Conservation (phyloP, 2,888 invertebrate genomes). For the Hymenopus coronatus region DNA sequence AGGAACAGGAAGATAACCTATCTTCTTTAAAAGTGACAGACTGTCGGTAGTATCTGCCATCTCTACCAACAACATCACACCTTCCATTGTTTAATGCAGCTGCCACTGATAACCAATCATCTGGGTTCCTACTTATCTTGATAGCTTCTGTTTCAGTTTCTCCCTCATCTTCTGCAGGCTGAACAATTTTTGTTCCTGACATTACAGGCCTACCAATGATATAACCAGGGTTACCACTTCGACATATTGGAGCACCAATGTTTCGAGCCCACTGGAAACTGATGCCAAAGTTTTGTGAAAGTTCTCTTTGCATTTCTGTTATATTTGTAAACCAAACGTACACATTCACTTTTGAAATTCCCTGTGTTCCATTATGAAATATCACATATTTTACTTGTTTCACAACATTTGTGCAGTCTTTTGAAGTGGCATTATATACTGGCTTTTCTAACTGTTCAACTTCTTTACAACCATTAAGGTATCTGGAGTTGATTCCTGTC, state of each 20-base stretch:
- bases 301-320: constrained; percentile 28
- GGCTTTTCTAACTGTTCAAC: constrained; percentile 5
- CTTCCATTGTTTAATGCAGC: constrained; percentile 39
- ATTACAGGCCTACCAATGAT: constrained; percentile 61
- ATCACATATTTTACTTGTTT: constrained; percentile 45
- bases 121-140: constrained; percentile 31
- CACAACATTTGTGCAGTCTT: constrained; percentile 45
- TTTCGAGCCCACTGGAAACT: constrained; percentile 34
- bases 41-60: constrained; percentile 36
- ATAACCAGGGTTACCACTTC: constrained; percentile 80
- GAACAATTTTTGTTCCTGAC: constrained; percentile 46
- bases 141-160: constrained; percentile 37
- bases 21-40: constrained; percentile 43
- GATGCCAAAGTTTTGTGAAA: constrained; percentile 26
- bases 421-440: not conserved
- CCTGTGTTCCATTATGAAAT: constrained; percentile 51
- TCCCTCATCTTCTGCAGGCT: constrained; percentile 38
- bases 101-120: constrained; percentile 43
- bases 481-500: not conserved
- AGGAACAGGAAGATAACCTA: constrained; percentile 41
- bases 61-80: constrained; percentile 36
- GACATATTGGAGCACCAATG: constrained; percentile 38
- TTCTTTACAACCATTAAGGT: not conserved
- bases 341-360: constrained; percentile 47
- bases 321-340: constrained; percentile 47